Evolutionary conservation across 1,140 invertebrate species (phyloP).

Genomic region (Drosophila persimilis): DNA sequence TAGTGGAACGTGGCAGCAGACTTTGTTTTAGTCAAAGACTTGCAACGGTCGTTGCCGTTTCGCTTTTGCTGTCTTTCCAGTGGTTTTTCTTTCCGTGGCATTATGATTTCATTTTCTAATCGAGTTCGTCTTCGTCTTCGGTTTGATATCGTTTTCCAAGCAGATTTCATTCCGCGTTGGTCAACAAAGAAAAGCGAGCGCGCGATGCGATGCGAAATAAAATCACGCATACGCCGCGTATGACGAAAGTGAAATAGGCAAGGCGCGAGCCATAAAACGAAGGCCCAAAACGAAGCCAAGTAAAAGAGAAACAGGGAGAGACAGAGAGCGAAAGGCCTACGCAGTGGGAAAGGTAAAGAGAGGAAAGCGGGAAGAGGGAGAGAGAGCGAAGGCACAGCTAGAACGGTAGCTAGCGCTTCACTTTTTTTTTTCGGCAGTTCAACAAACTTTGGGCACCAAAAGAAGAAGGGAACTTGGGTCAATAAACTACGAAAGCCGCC

Average conservation of each 20-base stretch:
- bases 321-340: slow-evolving; percentile 36
- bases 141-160: slow-evolving; percentile 40
- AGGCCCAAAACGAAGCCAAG: slow-evolving; percentile 25
- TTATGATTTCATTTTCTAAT: slow-evolving; percentile 76
- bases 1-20: slow-evolving; percentile 60
- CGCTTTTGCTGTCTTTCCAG: slow-evolving; percentile 29
- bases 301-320: slow-evolving; percentile 32
- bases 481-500: slow-evolving; percentile 65
- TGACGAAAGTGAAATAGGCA: slow-evolving; percentile 71
- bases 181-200: slow-evolving; percentile 34
- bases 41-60: slow-evolving; percentile 77
- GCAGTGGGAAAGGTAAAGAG: slow-evolving; percentile 17
- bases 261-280: slow-evolving; percentile 33
- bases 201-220: slow-evolving; percentile 50
- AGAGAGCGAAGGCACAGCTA: slow-evolving; percentile 48
- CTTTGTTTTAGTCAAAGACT: slow-evolving; percentile 59
- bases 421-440: slow-evolving; percentile 72
- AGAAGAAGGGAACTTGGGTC: slow-evolving; percentile 63
- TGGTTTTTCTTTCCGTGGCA: slow-evolving; percentile 8
- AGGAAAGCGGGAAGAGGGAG: slow-evolving; percentile 39
- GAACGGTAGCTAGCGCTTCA: slow-evolving; percentile 61
- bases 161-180: slow-evolving; percentile 54
- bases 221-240: slow-evolving; percentile 74
- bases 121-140: slow-evolving; percentile 51
- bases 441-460: slow-evolving; percentile 62